phyloP scores from a whole-genome alignment of 2,113 vertebrate genomes.

The Pipa parva region DNA sequence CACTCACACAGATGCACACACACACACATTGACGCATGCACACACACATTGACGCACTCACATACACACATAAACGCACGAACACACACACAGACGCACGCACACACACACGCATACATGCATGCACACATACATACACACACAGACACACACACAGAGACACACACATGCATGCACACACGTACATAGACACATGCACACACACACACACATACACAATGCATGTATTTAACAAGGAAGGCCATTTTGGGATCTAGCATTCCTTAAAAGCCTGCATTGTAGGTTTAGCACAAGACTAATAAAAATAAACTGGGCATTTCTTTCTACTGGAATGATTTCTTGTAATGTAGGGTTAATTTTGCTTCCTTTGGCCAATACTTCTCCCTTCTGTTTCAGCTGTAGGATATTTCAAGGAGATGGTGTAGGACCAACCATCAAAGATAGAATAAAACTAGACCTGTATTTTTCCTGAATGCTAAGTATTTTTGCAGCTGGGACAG shows the following conservation, averaged over 20 bases:
- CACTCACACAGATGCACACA: too few species aligned
- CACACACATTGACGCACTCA: too few species aligned
- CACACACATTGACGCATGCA: too few species aligned
- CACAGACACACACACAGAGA: too few species aligned
- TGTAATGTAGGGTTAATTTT: conserved; percentile 24
- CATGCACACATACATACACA: too few species aligned
- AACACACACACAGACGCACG: too few species aligned
- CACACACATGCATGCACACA: too few species aligned
- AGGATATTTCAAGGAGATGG: conserved; percentile 39
- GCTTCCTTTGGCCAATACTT: conserved; percentile 27
- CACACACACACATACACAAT: too few species aligned
- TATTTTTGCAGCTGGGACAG: conserved; percentile 40
- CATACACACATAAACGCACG: too few species aligned
- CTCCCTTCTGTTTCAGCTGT: conserved; percentile 26
- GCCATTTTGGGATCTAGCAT: not conserved
- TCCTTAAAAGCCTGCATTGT: conserved; percentile 23
- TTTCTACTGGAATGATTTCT: conserved; percentile 36
- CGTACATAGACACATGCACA: too few species aligned
- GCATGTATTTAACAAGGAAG: not conserved
- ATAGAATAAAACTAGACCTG: conserved; percentile 34
- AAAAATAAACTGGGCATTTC: conserved; percentile 29
- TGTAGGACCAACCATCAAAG: conserved; percentile 17
- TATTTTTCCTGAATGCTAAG: conserved; percentile 35
- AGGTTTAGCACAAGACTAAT: conserved; percentile 23
- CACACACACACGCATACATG: too few species aligned